Conservation (phyloP, 2,113 vertebrate species). For the Scytalopus superciliaris region DNA sequence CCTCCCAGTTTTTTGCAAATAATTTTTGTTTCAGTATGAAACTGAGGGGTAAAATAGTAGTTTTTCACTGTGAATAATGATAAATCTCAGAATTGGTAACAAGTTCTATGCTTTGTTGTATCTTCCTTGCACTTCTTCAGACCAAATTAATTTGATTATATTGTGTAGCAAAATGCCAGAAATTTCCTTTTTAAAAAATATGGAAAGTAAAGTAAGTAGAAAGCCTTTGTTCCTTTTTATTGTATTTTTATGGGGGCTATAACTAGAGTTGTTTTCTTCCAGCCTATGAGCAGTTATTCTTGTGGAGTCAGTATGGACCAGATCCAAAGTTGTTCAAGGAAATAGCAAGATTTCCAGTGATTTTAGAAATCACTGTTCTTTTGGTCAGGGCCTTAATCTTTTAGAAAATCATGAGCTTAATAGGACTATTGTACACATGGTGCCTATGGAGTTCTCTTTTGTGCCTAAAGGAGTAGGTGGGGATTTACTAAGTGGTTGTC, state of each 20-base stretch:
- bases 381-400: slow-evolving; percentile 14
- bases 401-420: not conserved
- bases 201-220: not conserved
- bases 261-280: slow-evolving; percentile 8
- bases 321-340: slow-evolving; percentile 8
- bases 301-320: not conserved
- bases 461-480: not conserved
- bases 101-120: not conserved
- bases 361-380: not conserved
- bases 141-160: not conserved
- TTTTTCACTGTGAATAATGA: not conserved
- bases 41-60: not conserved
- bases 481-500: slow-evolving; percentile 10
- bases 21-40: not conserved
- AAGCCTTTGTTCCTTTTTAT: not conserved
- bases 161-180: not conserved
- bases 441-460: not conserved
- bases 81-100: not conserved
- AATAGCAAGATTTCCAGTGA: not conserved
- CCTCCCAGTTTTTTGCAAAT: not conserved
- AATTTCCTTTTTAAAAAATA: not conserved
- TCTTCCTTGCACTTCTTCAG: not conserved
- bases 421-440: not conserved
- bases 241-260: slow-evolving; percentile 6
- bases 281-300: slow-evolving; percentile 2